Conservation (phyloP, 2,797 vertebrate genomes). For the Diceros bicornis region DNA sequence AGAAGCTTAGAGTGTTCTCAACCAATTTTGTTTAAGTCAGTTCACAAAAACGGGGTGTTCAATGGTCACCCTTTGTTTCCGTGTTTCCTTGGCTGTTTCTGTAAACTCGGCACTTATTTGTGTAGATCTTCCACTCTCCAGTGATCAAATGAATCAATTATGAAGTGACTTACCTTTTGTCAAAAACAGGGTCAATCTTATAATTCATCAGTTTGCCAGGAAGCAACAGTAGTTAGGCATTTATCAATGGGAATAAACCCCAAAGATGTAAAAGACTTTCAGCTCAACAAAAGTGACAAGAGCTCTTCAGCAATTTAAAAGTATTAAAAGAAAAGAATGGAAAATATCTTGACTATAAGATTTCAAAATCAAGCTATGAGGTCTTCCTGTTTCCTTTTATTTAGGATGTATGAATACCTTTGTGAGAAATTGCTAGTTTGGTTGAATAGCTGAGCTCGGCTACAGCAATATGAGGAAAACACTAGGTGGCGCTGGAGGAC, state of each 20-base stretch:
- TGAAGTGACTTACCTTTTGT: background rate
- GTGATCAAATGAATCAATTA: background rate
- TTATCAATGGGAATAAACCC: background rate
- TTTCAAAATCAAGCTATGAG: background rate
- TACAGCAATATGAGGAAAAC: conserved; percentile 75
- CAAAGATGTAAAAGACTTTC: background rate
- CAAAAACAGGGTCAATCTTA: background rate
- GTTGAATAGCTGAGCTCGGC: background rate
- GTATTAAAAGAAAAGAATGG: background rate
- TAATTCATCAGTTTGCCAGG: background rate
- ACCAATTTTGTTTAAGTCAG: background rate
- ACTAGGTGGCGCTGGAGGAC: conserved; percentile 90
- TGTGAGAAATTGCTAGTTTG: conserved; percentile 10
- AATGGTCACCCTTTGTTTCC: background rate
- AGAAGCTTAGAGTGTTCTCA: background rate
- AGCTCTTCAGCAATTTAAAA: background rate
- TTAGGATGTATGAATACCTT: background rate
- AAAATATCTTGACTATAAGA: background rate
- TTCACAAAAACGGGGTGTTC: background rate
- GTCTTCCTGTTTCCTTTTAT: conserved; percentile 27
- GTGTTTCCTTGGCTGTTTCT: background rate
- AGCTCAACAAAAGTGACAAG: conserved; percentile 12
- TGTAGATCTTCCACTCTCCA: background rate
- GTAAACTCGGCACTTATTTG: background rate
- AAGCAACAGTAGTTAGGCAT: background rate